phyloP scores from a whole-genome alignment of 2,113 vertebrate species.

The Panurus biarmicus region DNA sequence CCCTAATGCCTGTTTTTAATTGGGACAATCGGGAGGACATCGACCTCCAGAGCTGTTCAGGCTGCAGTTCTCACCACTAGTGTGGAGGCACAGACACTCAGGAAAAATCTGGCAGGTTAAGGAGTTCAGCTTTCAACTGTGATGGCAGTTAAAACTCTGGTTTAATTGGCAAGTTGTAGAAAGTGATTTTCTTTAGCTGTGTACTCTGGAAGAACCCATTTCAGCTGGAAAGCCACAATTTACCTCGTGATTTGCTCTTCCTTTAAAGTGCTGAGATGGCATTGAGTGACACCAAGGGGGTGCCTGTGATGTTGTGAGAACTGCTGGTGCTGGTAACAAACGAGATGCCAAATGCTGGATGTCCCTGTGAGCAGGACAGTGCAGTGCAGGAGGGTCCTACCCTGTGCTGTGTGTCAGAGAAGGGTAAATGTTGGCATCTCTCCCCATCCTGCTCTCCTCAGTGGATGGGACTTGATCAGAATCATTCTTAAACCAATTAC shows the following conservation, averaged over 20 bases:
- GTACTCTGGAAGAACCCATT: background rate
- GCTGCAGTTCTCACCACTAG: background rate
- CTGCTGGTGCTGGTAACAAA: background rate
- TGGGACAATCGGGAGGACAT: background rate
- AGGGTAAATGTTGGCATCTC: background rate
- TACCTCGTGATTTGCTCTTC: background rate
- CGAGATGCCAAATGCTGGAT: background rate
- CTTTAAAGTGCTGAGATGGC: background rate
- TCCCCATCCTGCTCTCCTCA: background rate
- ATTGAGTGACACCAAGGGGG: background rate
- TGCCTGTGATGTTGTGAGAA: background rate
- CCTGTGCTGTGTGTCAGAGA: background rate
- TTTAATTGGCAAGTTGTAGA: background rate
- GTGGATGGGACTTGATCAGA: slow-evolving; percentile 9
- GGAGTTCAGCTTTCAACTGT: background rate
- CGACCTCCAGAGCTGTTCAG: background rate
- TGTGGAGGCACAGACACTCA: background rate
- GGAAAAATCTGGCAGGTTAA: background rate
- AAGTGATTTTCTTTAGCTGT: background rate
- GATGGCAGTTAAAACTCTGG: background rate
- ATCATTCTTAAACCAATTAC: slow-evolving; percentile 33
- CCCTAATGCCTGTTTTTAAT: background rate
- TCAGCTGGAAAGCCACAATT: background rate
- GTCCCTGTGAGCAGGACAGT: background rate
- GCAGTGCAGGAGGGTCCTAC: background rate